Evolutionary conservation across 1,140 invertebrate genomes (phyloP).

Genomic region (Magallana gigas): DNA sequence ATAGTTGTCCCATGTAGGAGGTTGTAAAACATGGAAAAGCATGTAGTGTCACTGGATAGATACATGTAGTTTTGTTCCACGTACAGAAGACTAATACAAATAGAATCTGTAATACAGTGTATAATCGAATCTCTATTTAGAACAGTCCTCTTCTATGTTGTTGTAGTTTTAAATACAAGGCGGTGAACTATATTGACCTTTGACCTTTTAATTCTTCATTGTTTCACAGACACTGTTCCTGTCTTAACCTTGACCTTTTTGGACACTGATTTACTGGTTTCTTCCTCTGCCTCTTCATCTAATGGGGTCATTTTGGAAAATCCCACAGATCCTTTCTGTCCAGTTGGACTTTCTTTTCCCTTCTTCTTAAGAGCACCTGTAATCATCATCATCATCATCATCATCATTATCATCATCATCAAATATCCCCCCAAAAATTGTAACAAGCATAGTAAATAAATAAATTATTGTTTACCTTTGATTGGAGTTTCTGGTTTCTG

Average conservation of each 20-base stretch:
- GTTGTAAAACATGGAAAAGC: too few relatives aligned
- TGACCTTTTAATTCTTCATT: not conserved
- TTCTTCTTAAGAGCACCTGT: conserved; percentile 45
- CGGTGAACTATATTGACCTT: not conserved
- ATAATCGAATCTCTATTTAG: too few relatives aligned
- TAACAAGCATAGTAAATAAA: not conserved
- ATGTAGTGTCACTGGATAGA: too few relatives aligned
- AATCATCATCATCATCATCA: not conserved
- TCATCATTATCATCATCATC: not conserved
- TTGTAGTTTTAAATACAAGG: conserved; percentile 4
- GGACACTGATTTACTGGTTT: conserved; percentile 16
- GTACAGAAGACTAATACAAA: too few relatives aligned
- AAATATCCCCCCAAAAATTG: not conserved
- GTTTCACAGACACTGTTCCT: not conserved
- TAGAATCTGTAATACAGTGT: too few relatives aligned
- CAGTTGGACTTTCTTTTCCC: conserved; percentile 6
- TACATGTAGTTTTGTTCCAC: too few relatives aligned
- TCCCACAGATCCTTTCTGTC: conserved; percentile 36
- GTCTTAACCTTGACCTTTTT: conserved; percentile 42
- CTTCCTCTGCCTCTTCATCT: conserved; percentile 47
- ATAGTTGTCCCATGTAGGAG: too few relatives aligned
- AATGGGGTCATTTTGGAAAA: conserved; percentile 51
- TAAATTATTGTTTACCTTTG: not conserved
- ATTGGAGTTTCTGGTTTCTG: conserved; percentile 9
- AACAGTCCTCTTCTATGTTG: not conserved